A percentile compares a stretch with the other conserved stretches of the same genome.
These are phyloP conservation scores for Nannoperca obscura DNA, from an alignment of 2,797 vertebrate species.

Conservation along the genomic window DNA sequence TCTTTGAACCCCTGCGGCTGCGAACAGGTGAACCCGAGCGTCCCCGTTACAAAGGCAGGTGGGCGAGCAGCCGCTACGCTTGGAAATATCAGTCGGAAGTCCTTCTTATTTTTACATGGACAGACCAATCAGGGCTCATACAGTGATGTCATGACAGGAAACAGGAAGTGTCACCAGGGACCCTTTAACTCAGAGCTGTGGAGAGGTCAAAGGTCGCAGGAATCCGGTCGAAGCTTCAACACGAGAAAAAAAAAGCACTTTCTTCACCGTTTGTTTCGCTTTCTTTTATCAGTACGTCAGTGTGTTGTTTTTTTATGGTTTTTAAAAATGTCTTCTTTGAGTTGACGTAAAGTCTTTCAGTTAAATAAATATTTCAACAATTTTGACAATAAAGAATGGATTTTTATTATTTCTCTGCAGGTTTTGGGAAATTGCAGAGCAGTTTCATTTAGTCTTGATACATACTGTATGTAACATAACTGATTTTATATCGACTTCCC, in stretches of 20 bases:
- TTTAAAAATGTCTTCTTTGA: slow-evolving; percentile 72
- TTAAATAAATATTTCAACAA: slow-evolving; percentile 77
- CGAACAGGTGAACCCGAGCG: slow-evolving; percentile 19
- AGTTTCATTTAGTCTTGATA: neutral
- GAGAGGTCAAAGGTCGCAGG: slow-evolving; percentile 38
- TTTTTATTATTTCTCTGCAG: slow-evolving; percentile 1
- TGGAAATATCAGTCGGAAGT: slow-evolving; percentile 69
- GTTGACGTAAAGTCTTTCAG: slow-evolving; percentile 73
- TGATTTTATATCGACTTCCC: too few relatives aligned
- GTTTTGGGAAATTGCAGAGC: neutral
- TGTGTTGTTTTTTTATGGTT: slow-evolving; percentile 53
- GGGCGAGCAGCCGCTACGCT: slow-evolving; percentile 9
- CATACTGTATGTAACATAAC: neutral
- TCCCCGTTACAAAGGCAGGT: neutral
- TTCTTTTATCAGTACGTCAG: slow-evolving; percentile 59
- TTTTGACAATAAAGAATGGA: slow-evolving; percentile 64
- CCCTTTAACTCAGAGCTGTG: slow-evolving; percentile 55
- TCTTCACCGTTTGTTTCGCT: slow-evolving; percentile 68
- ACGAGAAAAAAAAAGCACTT: slow-evolving; percentile 72
- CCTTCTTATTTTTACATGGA: slow-evolving; percentile 73
- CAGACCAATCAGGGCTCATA: slow-evolving; percentile 68
- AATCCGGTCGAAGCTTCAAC: neutral
- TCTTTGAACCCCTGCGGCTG: neutral
- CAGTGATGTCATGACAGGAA: slow-evolving; percentile 65
- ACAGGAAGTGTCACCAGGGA: slow-evolving; percentile 45